Percentiles rank a stretch among this genome's conserved stretches.
phyloP scores from a whole-genome alignment of 1,140 invertebrate genomes.

The Armadillidium nasatum region DNA sequence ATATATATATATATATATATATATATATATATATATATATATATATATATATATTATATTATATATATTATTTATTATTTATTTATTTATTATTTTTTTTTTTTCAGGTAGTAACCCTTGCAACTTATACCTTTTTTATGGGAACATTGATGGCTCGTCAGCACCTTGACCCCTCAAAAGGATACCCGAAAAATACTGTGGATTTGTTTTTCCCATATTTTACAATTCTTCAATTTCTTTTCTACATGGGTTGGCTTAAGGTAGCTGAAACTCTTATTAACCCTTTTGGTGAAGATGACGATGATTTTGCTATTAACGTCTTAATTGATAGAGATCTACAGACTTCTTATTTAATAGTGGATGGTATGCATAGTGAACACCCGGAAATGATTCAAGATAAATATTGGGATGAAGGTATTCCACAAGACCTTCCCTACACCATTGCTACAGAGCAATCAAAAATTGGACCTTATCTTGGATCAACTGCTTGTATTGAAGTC shows the following conservation, averaged over 20 bases:
- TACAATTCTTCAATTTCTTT: constrained; percentile 65
- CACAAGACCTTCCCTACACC: not conserved
- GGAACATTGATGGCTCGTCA: constrained; percentile 57
- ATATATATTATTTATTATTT: no score
- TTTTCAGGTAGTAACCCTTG: constrained; percentile 56
- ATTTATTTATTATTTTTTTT: constrained; percentile 7
- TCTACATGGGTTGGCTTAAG: constrained; percentile 87
- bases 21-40: no score
- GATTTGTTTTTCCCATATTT: constrained; percentile 68
- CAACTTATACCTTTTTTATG: constrained; percentile 57
- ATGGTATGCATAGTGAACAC: not conserved
- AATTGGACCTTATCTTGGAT: no score
- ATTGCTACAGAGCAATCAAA: not conserved
- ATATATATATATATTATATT: no score
- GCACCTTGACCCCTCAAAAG: constrained; percentile 53
- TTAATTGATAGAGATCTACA: constrained; percentile 79
- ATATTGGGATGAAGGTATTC: not conserved
- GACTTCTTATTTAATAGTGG: not conserved
- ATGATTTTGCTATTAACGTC: constrained; percentile 78
- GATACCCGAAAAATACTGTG: constrained; percentile 58
- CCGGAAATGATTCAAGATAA: not conserved
- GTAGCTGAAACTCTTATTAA: constrained; percentile 80
- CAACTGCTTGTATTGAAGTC: no score
- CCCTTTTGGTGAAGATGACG: constrained; percentile 86
- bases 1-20: no score